Evolutionary conservation across 2,113 vertebrate species (phyloP).

Genomic region (Tauraco erythrolophus): DNA sequence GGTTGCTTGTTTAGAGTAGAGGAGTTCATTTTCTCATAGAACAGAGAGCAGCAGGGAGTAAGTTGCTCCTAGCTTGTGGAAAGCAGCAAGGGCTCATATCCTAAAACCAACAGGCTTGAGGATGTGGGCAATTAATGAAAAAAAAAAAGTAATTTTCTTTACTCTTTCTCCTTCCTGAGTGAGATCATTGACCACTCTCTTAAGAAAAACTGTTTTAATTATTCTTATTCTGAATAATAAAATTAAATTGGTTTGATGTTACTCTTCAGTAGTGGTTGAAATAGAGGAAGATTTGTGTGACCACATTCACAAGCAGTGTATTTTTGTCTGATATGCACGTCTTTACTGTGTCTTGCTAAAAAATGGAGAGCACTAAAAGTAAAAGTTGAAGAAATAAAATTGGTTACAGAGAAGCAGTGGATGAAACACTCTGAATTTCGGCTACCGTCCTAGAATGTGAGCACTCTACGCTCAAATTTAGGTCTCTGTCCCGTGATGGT

Average conservation of each 20-base stretch:
- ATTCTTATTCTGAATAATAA: background rate
- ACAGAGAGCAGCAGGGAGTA: background rate
- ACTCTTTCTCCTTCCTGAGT: background rate
- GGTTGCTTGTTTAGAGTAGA: background rate
- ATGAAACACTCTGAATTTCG: background rate
- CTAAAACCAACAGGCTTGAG: background rate
- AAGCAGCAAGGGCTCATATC: background rate
- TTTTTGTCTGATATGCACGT: background rate
- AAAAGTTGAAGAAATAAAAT: background rate
- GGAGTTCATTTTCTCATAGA: background rate
- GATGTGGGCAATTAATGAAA: background rate
- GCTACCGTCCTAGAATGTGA: background rate
- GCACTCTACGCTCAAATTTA: background rate
- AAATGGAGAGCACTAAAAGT: background rate
- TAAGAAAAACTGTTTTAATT: background rate
- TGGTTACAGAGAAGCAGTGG: background rate
- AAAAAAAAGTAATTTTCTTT: background rate
- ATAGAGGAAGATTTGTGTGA: background rate
- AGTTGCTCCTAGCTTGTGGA: background rate
- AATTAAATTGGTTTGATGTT: background rate
- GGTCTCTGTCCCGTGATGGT: background rate
- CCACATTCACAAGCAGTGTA: background rate
- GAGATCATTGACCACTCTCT: background rate
- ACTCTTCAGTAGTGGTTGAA: background rate
- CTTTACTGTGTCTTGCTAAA: background rate